Base-by-base conservation (phyloP, 2,888 invertebrate species). In the Andrena flavipes region DNA sequence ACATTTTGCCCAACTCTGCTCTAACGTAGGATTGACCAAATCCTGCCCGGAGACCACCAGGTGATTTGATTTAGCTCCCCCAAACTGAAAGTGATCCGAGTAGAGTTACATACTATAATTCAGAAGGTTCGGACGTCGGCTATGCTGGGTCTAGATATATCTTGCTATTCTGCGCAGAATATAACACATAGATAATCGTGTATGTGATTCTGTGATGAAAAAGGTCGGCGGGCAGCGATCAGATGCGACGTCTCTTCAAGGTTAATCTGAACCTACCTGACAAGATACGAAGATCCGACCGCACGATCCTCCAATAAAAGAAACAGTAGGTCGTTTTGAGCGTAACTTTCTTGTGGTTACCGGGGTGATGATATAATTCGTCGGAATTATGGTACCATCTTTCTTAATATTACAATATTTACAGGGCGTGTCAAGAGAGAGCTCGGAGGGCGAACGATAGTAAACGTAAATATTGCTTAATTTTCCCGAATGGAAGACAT, bases 311-410 rank as follows among this genome's bases (percentile, higher is more conserved):
- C 69, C 69, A 84, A 76, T 51, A 82, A 82, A 76, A 82, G 33
- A 49, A 84, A 48, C 29, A 33, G 4, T 42, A 26, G 74, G 72
- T 75, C 77, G 70, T 68, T 42, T 51, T 49, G 63, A n/a, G 67
- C 76, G 65, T 76, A 84, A 85, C 73, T n/a, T 78, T 80, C 56
- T 71, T 73, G 62, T 63, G 67, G 70, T 85, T 84, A 80, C 80
- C 85, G 72, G 80, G 10, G 10, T 80, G 85, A 81, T 85, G 84
- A 85, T 85, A 84, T 84, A 85, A 85, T 77, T 80, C 62, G 30
- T 51, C 42, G 76, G 75, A 68, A 76, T 59, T 74, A 26, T 73
- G 23, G 56, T 23, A 23, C 8, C 13, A 42, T 42, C 42, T 42
- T 42, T 13, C 42, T 16, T 42, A 56, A 26, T 26, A 13, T 26